phyloP scores from a whole-genome alignment of 2,113 vertebrate genomes.

The Bostrychus sinensis region DNA sequence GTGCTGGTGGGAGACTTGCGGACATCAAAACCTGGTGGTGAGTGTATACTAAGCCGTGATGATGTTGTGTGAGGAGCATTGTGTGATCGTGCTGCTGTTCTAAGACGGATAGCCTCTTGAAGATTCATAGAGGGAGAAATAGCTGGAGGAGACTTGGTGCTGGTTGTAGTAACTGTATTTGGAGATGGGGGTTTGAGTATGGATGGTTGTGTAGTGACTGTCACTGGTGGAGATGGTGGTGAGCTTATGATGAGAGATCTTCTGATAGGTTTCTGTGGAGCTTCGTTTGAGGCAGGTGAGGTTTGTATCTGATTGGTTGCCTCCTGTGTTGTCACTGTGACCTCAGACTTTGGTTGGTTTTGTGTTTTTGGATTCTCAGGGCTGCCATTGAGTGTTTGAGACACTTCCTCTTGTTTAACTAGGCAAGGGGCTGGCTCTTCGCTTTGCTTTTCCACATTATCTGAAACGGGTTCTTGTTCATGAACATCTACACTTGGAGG shows the following conservation, averaged over 20 bases:
- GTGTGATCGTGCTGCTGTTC: conserved; percentile 80
- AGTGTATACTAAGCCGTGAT: conserved; percentile 57
- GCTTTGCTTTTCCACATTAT: conserved; percentile 44
- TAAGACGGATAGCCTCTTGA: conserved; percentile 85
- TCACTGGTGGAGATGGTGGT: conserved; percentile 32
- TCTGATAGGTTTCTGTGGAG: conserved; percentile 88
- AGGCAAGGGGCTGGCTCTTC: conserved; percentile 67
- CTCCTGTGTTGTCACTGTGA: conserved; percentile 27
- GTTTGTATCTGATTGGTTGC: conserved; percentile 8
- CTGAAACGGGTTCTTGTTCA: conserved; percentile 20
- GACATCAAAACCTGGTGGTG: conserved; percentile 62
- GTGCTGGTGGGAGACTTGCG: conserved; percentile 84
- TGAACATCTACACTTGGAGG: conserved; percentile 24
- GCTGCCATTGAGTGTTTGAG: conserved; percentile 76
- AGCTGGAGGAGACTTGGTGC: conserved; percentile 72
- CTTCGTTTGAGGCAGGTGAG: conserved; percentile 40
- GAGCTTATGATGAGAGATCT: conserved; percentile 74
- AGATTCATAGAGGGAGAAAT: conserved; percentile 79
- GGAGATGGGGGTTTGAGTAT: conserved; percentile 36
- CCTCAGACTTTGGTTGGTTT: conserved; percentile 37
- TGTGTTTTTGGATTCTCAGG: conserved; percentile 38
- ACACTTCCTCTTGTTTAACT: conserved; percentile 75
- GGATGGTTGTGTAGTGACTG: conserved; percentile 10
- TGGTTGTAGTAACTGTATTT: conserved; percentile 38
- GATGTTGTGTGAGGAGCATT: conserved; percentile 49